Conservation (phyloP, 2,797 vertebrate genomes). For the Lagorchestes hirsutus region DNA sequence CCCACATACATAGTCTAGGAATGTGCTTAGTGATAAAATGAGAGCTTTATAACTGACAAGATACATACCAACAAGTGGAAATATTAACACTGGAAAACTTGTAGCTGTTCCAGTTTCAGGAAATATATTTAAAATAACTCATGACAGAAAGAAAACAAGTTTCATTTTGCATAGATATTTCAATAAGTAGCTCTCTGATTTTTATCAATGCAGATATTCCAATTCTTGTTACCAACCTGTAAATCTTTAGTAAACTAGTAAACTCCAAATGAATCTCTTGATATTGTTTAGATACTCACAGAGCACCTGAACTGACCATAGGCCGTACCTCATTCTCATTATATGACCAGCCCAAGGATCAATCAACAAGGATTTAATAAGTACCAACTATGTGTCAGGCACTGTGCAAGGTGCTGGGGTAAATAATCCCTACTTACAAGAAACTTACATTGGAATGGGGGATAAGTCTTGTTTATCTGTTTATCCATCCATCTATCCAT, state of each 20-base stretch:
- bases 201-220: not conserved
- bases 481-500: not conserved
- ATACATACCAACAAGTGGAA: not conserved
- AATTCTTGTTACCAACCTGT: not conserved
- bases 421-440: not conserved
- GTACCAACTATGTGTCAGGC: not conserved
- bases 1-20: not conserved
- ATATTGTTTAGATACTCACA: not conserved
- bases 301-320: not conserved
- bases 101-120: slow-evolving; percentile 17
- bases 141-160: not conserved
- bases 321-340: not conserved
- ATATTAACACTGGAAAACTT: not conserved
- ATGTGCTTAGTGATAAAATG: not conserved
- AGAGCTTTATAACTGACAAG: not conserved
- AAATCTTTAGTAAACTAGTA: not conserved
- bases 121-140: slow-evolving; percentile 15
- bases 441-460: not conserved
- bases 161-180: not conserved
- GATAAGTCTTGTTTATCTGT: not conserved
- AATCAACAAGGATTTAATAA: not conserved
- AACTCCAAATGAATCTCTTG: not conserved
- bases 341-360: not conserved
- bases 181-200: not conserved
- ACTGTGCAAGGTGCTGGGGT: not conserved